Base-by-base conservation (phyloP, 2,888 invertebrate genomes). In the Scaptomyza flava region DNA sequence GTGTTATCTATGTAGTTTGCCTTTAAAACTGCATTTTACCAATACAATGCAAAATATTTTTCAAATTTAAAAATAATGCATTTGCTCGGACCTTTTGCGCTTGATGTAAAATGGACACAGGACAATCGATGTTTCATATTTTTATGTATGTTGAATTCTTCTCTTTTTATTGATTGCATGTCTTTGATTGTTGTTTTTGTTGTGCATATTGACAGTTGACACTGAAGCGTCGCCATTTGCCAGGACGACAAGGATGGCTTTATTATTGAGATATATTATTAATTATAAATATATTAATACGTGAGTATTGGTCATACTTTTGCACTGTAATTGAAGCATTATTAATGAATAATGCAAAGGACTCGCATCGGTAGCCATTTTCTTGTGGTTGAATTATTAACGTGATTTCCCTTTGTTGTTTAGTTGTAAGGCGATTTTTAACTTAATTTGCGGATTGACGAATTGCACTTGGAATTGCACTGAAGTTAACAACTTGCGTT, bases 251-350 rank as follows among this genome's bases (percentile, higher is more conserved):
- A 11, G 50, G 20, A 11, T 68, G 53, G 62, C 54, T 76, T 52
- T 66, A 43, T 41, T 14, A 41, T 41, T 38, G 42, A 8, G 31
- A 34, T 43, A 42, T 36, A 36, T n/a, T 38, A 27, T 31, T 31
- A 33, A n/a, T 60, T 17, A 41, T 11, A 11, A 30, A 17, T 31
- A 47, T n/a, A 17, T 38, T 33, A 17, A 45, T 31, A 33, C 31
- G 4, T 30, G 6, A 6, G 6, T 30, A 63, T 68, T 76, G 61
- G 66, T 31, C 76, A 70, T 79, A 81, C 82, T 63, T 76, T 76
- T 81, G 65, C 75, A 86, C 77, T 72, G 68, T 56, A 75, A 80
- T 70, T 79, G 70, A 58, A 64, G 72, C 71, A 76, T 77, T 74
- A 75, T 68, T 77, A 70, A 59, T 47, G 5, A 51, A 51, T 27